These are phyloP conservation scores for Lepisosteus oculatus DNA, from an alignment of 2,113 vertebrate species.

Conservation along the genomic window DNA sequence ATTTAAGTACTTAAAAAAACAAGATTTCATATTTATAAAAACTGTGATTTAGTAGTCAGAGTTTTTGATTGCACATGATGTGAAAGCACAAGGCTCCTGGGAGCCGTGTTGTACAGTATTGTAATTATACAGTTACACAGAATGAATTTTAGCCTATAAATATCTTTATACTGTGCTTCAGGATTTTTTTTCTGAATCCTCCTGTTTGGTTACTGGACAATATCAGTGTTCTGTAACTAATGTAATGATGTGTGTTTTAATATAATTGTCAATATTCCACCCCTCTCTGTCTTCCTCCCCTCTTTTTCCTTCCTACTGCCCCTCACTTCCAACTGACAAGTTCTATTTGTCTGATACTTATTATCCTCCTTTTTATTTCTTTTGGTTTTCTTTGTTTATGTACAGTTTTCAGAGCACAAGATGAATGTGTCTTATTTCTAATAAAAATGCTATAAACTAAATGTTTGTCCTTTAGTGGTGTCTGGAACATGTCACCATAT, in stretches of 20 bases:
- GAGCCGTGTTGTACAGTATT: slow-evolving; percentile 84
- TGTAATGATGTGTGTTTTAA: slow-evolving; percentile 81
- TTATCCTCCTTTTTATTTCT: slow-evolving; percentile 54
- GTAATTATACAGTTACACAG: slow-evolving; percentile 89
- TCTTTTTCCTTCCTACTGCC: slow-evolving; percentile 29
- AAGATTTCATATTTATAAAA: slow-evolving; percentile 25
- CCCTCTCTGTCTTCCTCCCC: slow-evolving; percentile 41
- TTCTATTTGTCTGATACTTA: slow-evolving; percentile 31
- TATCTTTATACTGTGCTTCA: slow-evolving; percentile 88
- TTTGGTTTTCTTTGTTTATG: slow-evolving; percentile 71
- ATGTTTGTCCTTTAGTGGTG: slow-evolving; percentile 2
- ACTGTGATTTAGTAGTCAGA: slow-evolving; percentile 64
- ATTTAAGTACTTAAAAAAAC: slow-evolving; percentile 25
- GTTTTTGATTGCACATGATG: slow-evolving; percentile 54
- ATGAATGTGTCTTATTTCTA: slow-evolving; percentile 95
- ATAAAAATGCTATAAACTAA: slow-evolving; percentile 75
- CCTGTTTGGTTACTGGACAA: slow-evolving; percentile 63
- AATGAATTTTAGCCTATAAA: slow-evolving; percentile 86
- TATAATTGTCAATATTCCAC: slow-evolving; percentile 67
- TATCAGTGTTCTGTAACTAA: slow-evolving; percentile 77
- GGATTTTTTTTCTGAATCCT: slow-evolving; percentile 56
- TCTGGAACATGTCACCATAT: too few relatives aligned
- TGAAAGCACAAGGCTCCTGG: slow-evolving; percentile 85
- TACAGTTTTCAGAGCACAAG: slow-evolving; percentile 96
- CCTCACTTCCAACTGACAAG: slow-evolving; percentile 10